Evolutionary conservation across 2,888 invertebrate species (phyloP).

Genomic region (Eledone cirrhosa): DNA sequence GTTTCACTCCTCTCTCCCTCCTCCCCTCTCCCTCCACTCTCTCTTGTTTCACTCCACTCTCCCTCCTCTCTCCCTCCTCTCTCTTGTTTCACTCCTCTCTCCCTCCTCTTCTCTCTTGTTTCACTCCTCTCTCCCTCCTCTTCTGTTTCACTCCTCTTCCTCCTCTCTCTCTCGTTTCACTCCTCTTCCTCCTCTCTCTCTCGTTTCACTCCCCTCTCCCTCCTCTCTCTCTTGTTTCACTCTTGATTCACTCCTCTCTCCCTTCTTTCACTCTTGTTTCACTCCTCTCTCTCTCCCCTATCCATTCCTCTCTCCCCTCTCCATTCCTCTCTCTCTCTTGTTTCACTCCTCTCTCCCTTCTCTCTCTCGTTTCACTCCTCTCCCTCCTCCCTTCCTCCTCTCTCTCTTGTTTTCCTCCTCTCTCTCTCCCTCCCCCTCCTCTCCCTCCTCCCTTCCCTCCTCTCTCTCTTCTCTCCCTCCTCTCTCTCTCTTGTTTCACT

Average conservation of each 20-base stretch:
- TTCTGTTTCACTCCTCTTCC: neutral
- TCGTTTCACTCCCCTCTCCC: neutral
- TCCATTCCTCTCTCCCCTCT: neutral
- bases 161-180: neutral
- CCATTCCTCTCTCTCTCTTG: neutral
- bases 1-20: neutral
- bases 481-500: too few relatives aligned
- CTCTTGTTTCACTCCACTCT: neutral
- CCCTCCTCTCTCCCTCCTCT: neutral
- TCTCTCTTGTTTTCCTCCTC: neutral
- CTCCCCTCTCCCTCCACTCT: neutral
- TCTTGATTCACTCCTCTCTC: too few relatives aligned
- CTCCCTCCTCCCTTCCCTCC: neutral
- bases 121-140: neutral
- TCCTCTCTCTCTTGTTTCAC: too few relatives aligned
- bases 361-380: neutral
- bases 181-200: conserved; percentile 18
- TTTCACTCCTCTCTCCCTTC: neutral
- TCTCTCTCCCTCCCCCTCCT: neutral
- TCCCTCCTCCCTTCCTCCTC: neutral
- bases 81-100: neutral
- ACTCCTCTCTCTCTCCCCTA: neutral
- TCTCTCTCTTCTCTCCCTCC: too few relatives aligned
- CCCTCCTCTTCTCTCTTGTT: neutral
- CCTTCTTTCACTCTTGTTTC: too few relatives aligned